Evolutionary conservation across 1,140 invertebrate species (phyloP).

Genomic region (Hypothenemus hampei): DNA sequence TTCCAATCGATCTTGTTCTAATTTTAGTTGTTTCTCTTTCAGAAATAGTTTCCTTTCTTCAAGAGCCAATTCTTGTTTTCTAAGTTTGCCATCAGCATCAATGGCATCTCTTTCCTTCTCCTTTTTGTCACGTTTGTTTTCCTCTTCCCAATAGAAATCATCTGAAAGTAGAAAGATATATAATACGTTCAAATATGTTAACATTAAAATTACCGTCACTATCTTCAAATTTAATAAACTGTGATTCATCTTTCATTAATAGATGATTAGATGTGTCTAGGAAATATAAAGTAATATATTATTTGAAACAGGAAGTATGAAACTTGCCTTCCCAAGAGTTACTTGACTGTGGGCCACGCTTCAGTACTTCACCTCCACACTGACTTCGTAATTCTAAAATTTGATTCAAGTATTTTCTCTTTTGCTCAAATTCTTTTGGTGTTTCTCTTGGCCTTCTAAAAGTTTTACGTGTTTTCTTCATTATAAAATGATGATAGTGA

Average conservation of each 20-base stretch:
- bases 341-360: neutral
- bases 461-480: neutral
- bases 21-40: conserved; percentile 4
- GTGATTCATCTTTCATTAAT: too few species aligned
- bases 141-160: conserved; percentile 25
- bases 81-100: conserved; percentile 13
- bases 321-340: neutral
- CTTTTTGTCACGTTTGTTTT: conserved; percentile 18
- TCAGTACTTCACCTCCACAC: neutral
- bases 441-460: conserved; percentile 12
- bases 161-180: conserved; percentile 7
- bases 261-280: too few species aligned
- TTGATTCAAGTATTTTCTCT: conserved; percentile 1
- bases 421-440: conserved; percentile 6
- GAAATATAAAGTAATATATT: too few species aligned
- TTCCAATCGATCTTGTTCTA: conserved; percentile 17
- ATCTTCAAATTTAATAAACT: conserved; percentile 9
- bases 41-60: conserved; percentile 10
- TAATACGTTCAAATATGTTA: neutral
- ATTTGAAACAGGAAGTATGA: too few species aligned
- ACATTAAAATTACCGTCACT: conserved; percentile 8
- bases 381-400: conserved; percentile 10
- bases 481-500: neutral
- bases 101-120: conserved; percentile 12
- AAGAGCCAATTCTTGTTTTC: conserved; percentile 17